Evolutionary conservation across 2,797 vertebrate genomes (phyloP).

Genomic region (Poecilia wingei): DNA sequence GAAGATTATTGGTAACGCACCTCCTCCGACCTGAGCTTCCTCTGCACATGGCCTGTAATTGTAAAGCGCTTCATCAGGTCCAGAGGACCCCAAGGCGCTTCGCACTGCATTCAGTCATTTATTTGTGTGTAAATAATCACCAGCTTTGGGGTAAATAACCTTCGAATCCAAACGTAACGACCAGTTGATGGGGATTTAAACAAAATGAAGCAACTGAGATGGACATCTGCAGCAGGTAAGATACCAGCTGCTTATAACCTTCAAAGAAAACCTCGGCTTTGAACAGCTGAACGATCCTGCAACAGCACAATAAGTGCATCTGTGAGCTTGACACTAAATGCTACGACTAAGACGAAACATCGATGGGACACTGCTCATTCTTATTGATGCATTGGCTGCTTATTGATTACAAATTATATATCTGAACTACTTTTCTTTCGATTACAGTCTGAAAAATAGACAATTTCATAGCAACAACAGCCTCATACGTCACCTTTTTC

Average conservation of each 20-base stretch:
- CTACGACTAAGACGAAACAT: conserved; percentile 30
- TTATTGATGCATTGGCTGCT: conserved; percentile 50
- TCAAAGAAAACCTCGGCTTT: background rate
- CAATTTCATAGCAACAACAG: conserved; percentile 29
- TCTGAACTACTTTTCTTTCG: conserved; percentile 31
- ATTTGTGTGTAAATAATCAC: background rate
- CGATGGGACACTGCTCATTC: conserved; percentile 36
- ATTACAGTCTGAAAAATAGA: conserved; percentile 29
- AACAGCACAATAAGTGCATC: conserved; percentile 40
- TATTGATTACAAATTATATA: conserved; percentile 20
- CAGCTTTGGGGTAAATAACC: background rate
- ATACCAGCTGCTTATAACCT: background rate
- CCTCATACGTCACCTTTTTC: conserved; percentile 21
- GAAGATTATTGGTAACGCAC: background rate
- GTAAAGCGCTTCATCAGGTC: too few relatives aligned
- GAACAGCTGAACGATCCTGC: background rate
- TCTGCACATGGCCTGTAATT: too few relatives aligned
- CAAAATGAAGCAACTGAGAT: background rate
- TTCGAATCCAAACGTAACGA: background rate
- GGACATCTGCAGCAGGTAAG: background rate
- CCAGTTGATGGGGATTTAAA: background rate
- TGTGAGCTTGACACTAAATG: conserved; percentile 57
- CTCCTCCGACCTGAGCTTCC: background rate
- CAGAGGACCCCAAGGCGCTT: too few relatives aligned
- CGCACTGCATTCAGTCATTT: too few relatives aligned